Conservation (phyloP, 2,797 vertebrate species). For the Galagoides demidoff region DNA sequence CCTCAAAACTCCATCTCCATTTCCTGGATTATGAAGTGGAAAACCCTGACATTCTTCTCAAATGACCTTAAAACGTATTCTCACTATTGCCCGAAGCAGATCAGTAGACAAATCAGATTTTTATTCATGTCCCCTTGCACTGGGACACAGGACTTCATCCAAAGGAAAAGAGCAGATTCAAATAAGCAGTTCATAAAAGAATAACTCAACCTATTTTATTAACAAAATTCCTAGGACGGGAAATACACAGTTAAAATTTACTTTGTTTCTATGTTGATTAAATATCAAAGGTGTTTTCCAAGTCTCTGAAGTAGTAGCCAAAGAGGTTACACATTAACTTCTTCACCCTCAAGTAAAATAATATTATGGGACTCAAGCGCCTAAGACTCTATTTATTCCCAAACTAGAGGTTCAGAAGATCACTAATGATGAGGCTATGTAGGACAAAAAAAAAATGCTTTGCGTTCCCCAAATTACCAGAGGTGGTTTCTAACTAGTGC, state of each 20-base stretch:
- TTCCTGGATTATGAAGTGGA: neutral
- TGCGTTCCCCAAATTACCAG: constrained; percentile 16
- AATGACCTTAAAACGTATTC: neutral
- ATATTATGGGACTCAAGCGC: constrained; percentile 21
- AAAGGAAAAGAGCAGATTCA: constrained; percentile 17
- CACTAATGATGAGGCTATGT: constrained; percentile 22
- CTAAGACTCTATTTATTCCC: constrained; percentile 65
- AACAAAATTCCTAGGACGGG: constrained; percentile 34
- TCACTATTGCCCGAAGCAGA: neutral
- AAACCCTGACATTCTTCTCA: neutral
- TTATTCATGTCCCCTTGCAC: neutral
- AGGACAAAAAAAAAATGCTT: constrained; percentile 48
- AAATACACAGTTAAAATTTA: constrained; percentile 26
- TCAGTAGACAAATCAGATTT: neutral
- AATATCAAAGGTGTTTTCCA: constrained; percentile 61
- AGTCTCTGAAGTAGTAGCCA: constrained; percentile 51
- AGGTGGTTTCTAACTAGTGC: constrained; percentile 53
- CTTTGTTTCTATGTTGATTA: constrained; percentile 51
- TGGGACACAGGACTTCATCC: neutral
- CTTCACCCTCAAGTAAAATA: constrained; percentile 65
- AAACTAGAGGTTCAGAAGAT: constrained; percentile 68
- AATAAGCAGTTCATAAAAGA: neutral
- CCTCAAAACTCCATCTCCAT: neutral
- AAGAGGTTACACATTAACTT: constrained; percentile 58
- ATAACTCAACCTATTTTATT: neutral